Evolutionary conservation across 2,888 invertebrate genomes (phyloP).

Genomic region (Cephus runcator): DNA sequence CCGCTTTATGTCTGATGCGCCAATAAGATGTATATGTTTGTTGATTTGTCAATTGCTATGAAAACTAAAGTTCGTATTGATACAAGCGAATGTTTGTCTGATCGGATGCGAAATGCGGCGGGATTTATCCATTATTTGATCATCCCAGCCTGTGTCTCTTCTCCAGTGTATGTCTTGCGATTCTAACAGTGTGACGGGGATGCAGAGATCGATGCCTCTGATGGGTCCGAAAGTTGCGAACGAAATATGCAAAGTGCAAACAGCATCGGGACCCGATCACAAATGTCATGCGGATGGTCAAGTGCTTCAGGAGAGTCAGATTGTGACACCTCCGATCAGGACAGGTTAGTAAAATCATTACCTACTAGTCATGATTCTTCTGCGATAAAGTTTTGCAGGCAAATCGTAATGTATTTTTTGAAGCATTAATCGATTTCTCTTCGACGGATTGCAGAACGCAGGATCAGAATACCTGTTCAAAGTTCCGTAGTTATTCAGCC

Average conservation of each 20-base stretch:
- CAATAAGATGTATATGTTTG: background rate
- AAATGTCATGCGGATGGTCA: background rate
- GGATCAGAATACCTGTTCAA: background rate
- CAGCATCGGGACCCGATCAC: background rate
- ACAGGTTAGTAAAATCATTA: background rate
- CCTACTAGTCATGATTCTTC: background rate
- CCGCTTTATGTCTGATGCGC: background rate
- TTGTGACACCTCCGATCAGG: background rate
- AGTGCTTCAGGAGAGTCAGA: background rate
- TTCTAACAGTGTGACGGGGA: conserved; percentile 64
- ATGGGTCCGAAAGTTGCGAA: conserved; percentile 25
- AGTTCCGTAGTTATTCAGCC: conserved; percentile 20
- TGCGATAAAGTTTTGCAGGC: background rate
- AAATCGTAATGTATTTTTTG: background rate
- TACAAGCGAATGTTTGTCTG: background rate
- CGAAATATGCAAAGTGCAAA: background rate
- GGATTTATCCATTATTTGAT: conserved; percentile 10
- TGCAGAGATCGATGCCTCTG: conserved; percentile 56
- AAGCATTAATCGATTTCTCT: background rate
- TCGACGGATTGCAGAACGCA: background rate
- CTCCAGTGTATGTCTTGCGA: conserved; percentile 57
- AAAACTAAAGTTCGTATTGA: background rate
- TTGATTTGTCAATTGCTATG: background rate
- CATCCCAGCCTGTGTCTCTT: conserved; percentile 49
- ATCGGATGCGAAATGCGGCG: conserved; percentile 11